A percentile compares a stretch with the other conserved stretches of the same genome.
phyloP scores from a whole-genome alignment of 1,140 invertebrate species.

The Cydia fagiglandana region DNA sequence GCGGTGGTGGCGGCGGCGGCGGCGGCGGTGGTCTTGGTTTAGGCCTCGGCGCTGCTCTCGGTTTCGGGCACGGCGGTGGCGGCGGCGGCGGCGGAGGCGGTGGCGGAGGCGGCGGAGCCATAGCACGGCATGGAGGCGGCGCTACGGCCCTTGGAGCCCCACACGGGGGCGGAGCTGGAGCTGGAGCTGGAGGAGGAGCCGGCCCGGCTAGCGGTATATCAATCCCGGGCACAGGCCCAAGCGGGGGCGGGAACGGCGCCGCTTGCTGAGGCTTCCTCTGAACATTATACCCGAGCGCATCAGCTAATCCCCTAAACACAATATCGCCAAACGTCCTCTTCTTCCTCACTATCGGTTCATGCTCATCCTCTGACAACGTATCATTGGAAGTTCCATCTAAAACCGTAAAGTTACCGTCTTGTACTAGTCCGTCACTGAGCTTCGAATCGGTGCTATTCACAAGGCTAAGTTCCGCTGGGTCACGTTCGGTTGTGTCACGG shows the following conservation, averaged over 20 bases:
- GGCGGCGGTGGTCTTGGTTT: constrained; percentile 48
- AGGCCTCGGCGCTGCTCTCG: constrained; percentile 50
- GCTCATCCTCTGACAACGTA: constrained; percentile 46
- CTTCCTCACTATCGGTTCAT: constrained; percentile 67
- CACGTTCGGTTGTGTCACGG: not conserved
- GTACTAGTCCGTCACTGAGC: not conserved
- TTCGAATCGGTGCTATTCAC: not conserved
- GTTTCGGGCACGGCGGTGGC: constrained; percentile 57
- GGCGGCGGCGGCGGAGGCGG: constrained; percentile 54
- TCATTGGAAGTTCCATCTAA: constrained; percentile 6
- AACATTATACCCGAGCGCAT: constrained; percentile 72
- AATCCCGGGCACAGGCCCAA: constrained; percentile 68
- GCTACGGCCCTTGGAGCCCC: constrained; percentile 44
- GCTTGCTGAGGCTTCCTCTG: constrained; percentile 69
- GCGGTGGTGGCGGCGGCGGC: constrained; percentile 51
- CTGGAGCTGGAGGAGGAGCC: constrained; percentile 41
- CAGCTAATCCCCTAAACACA: constrained; percentile 74
- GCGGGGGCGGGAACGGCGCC: constrained; percentile 63
- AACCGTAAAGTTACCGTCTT: not conserved
- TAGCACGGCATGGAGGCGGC: constrained; percentile 49
- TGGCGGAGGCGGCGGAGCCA: constrained; percentile 37
- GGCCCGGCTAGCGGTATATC: constrained; percentile 53
- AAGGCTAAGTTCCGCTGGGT: not conserved
- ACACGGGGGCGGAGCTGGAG: constrained; percentile 44
- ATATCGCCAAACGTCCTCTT: constrained; percentile 77